Evolutionary conservation across 2,113 vertebrate genomes (phyloP), one percentile per base, ranked within the genome.

Genomic region (Chloropsis cyanopogon): DNA sequence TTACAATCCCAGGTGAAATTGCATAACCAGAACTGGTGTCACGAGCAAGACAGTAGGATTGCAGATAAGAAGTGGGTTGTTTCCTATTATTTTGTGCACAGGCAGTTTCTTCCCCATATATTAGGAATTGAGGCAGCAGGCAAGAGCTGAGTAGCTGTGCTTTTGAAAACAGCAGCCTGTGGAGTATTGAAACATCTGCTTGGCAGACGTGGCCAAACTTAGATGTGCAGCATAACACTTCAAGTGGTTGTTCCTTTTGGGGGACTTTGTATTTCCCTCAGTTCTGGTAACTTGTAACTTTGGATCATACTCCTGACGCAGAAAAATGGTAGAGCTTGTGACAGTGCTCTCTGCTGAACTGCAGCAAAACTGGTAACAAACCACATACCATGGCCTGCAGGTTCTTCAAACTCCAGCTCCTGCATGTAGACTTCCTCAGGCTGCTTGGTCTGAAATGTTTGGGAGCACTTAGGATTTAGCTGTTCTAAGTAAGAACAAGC

Each of bases 311-410:
- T 82, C 49, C 44, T 42, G 52, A 66, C 21, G 25, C 52, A 71
- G 47, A 23, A 71, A 28, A 73, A 66, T 16, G 12, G 28, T 46
- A 7, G 56, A 22, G 9, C 1, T 89, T 53, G n/a, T 41, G 35
- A 12, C 2, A 9, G 19, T 8, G 22, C 31, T 63, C 0, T 0
- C n/a, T 69, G 41, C 49, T 73, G 57, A 57, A 19, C 22, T 86
- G 52, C 47, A 46, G n/a, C 25, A 57, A 80, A 37, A 28, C 26
- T 2, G 4, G 14, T 44, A 26, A 24, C 14, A 79, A 82, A 64
- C 23, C 26, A 26, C 2, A 0, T 31, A 6, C 3, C 0, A 0
- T 23, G 31, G 12, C 23, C 64, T 73, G 42, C 49, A 85, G 52
- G 35, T 24, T 18, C 31, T 76, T 64, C 75, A 22, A 56, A 79